Evolutionary conservation across 2,113 vertebrate genomes (phyloP).

Genomic region (Onychostruthus taczanowskii): DNA sequence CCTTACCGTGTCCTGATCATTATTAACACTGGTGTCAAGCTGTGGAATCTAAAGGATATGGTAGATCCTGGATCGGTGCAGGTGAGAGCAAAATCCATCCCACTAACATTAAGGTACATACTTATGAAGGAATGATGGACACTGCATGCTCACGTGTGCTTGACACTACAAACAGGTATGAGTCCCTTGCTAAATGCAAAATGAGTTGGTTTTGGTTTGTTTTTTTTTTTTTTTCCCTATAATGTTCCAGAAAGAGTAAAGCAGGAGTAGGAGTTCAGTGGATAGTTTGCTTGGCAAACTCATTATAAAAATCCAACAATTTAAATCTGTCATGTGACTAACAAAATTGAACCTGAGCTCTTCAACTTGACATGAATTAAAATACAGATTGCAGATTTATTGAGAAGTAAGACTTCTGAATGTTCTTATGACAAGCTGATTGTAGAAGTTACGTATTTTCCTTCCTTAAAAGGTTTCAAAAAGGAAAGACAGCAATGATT

Average conservation of each 20-base stretch:
- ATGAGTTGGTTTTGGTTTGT: not conserved
- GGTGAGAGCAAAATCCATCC: not conserved
- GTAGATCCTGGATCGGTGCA: not conserved
- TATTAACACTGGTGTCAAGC: not conserved
- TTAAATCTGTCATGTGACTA: not conserved
- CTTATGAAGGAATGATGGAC: not conserved
- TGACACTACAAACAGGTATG: not conserved
- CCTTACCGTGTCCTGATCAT: not conserved
- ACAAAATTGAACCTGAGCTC: not conserved
- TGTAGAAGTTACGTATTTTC: not conserved
- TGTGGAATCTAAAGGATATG: not conserved
- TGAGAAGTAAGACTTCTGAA: not conserved
- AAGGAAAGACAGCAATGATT: not conserved
- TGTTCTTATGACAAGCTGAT: not conserved
- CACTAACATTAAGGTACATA: not conserved
- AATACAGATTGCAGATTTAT: not conserved
- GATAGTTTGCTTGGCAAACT: not conserved
- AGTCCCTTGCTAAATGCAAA: not conserved
- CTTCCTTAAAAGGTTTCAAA: not conserved
- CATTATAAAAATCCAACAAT: not conserved
- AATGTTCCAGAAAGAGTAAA: not conserved
- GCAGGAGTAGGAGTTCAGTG: not conserved
- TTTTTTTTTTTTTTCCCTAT: not conserved
- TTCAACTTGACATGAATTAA: not conserved
- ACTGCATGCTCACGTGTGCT: accelerated